phyloP scores from a whole-genome alignment of 2,797 vertebrate genomes.

The Artibeus lituratus region DNA sequence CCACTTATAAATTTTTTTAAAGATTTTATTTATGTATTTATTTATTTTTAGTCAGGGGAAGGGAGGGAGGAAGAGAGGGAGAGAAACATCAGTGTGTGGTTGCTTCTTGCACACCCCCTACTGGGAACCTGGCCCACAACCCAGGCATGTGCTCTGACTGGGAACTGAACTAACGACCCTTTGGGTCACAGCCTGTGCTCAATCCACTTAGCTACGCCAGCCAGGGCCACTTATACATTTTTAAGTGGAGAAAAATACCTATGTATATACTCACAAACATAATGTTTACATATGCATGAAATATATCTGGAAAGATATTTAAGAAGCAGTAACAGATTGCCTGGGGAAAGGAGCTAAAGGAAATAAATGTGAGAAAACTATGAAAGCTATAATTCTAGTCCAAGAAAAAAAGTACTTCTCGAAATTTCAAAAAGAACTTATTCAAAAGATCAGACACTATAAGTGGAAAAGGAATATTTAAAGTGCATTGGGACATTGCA shows the following conservation, averaged over 20 bases:
- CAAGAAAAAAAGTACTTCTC: neutral
- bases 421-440: slow-evolving; percentile 9
- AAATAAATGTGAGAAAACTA: neutral
- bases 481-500: neutral
- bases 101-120: too few relatives aligned
- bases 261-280: neutral
- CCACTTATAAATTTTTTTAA: neutral
- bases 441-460: neutral
- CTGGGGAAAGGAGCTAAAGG: neutral
- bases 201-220: too few relatives aligned
- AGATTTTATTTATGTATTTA: too few relatives aligned
- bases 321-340: slow-evolving; percentile 10
- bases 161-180: too few relatives aligned
- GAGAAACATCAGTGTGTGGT: too few relatives aligned
- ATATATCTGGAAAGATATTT: neutral
- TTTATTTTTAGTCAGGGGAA: too few relatives aligned
- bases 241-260: neutral
- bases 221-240: neutral
- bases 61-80: too few relatives aligned
- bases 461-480: neutral
- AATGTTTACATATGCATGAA: neutral
- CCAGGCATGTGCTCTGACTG: too few relatives aligned
- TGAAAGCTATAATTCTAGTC: neutral
- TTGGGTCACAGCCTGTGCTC: too few relatives aligned
- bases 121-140: too few relatives aligned